Conservation (phyloP, 2,888 invertebrate genomes). For the Eilema depressum region DNA sequence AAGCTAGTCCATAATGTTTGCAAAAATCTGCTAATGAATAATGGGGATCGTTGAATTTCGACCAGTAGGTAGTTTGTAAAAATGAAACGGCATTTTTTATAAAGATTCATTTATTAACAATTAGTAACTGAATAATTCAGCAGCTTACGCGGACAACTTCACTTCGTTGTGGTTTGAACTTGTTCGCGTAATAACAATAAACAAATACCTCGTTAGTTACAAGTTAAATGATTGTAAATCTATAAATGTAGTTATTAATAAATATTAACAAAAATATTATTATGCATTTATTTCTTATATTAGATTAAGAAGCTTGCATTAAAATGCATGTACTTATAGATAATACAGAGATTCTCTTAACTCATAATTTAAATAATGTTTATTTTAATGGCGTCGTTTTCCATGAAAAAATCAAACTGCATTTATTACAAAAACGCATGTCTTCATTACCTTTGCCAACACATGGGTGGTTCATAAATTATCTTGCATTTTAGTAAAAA, state of each 20-base stretch:
- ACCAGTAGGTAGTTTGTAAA: neutral
- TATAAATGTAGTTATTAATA: conserved; percentile 77
- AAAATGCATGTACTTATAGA: conserved; percentile 49
- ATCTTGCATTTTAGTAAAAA: conserved; percentile 16
- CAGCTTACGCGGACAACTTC: conserved; percentile 64
- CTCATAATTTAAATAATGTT: conserved; percentile 46
- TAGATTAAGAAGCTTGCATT: conserved; percentile 51
- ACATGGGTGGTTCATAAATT: conserved; percentile 39
- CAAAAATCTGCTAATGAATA: too few relatives aligned
- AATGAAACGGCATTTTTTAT: conserved; percentile 65
- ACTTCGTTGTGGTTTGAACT: conserved; percentile 50
- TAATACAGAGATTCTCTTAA: conserved; percentile 49
- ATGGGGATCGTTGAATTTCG: too few relatives aligned
- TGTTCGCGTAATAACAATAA: conserved; percentile 75
- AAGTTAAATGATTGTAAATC: conserved; percentile 65
- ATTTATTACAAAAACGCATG: conserved; percentile 25
- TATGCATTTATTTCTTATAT: conserved; percentile 65
- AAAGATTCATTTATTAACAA: conserved; percentile 85
- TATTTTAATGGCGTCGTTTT: conserved; percentile 43
- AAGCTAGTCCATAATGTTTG: too few relatives aligned
- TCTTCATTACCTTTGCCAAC: conserved; percentile 33
- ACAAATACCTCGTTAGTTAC: conserved; percentile 78
- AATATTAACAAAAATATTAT: conserved; percentile 83
- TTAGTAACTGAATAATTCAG: conserved; percentile 81
- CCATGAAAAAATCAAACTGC: conserved; percentile 30